phyloP scores from a whole-genome alignment of 2,888 invertebrate species.

The Drepanosiphum platanoidis region DNA sequence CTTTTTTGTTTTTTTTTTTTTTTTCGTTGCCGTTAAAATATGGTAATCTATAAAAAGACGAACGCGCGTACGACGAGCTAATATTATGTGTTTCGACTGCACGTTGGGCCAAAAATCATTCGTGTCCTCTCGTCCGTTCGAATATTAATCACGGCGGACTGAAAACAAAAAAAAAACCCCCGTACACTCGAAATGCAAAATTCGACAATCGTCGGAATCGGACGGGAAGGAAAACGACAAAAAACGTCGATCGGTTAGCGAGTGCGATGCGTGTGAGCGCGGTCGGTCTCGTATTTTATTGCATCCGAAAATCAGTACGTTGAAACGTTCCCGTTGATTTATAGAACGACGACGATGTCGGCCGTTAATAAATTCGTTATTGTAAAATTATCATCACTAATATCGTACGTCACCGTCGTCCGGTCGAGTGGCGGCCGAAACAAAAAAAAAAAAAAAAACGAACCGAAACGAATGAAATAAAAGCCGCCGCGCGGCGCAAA shows the following conservation, averaged over 20 bases:
- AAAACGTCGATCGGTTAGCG: too few relatives aligned
- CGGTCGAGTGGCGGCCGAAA: background rate
- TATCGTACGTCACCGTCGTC: background rate
- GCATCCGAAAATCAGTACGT: too few relatives aligned
- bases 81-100: slow-evolving; percentile 9
- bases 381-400: too few relatives aligned
- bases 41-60: slow-evolving; percentile 36
- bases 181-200: too few relatives aligned
- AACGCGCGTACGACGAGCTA: background rate
- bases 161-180: too few relatives aligned
- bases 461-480: background rate
- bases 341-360: too few relatives aligned
- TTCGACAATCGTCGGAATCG: too few relatives aligned
- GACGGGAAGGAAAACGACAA: background rate
- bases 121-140: background rate
- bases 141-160: background rate
- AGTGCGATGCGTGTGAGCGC: too few relatives aligned
- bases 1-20: background rate
- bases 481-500: background rate
- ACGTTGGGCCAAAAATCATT: slow-evolving; percentile 29
- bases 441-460: too few relatives aligned
- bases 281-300: too few relatives aligned
- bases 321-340: too few relatives aligned
- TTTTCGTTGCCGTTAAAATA: background rate
- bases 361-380: too few relatives aligned